Evolutionary conservation across 2,888 invertebrate species (phyloP), one percentile per base, ranked within the genome.

Genomic region (Macrophya annulata): DNA sequence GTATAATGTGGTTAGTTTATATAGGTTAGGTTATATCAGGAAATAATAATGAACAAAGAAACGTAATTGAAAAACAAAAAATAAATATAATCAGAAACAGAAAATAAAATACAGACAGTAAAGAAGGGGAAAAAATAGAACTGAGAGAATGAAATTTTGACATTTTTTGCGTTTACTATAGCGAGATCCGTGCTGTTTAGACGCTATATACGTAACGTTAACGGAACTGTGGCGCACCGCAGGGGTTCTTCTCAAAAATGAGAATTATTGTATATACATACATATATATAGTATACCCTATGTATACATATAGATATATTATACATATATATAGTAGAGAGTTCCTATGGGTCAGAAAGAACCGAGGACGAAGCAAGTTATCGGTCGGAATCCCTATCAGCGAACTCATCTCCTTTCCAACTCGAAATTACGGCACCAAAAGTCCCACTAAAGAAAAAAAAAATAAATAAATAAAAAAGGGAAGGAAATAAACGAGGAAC

Each of bases 91-190:
- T n/a, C n/a, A n/a, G n/a, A 15, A 48, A 76, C n/a, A 25, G 10
- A 76, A 76, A 21, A n/a, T 15, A 48, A 76, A 76, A 76, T n/a
- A n/a, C n/a, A n/a, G n/a, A 48, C 4, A 43, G n/a, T n/a, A 25
- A 25, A 48, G 21, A 48, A 45, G n/a, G 21, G 45, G 45, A 9
- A 12, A 8, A 45, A 10, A 76, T 12, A 43, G 45, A 31, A 37
- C 79, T 9, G 31, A 10, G 15, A 0, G 25, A 43, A 68, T 2
- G 62, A 45, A 10, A 77, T 15, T 71, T 59, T 72, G 79, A 87
- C 88, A 89, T 90, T 91, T 91, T 91, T 89, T 88, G 89, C 88
- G 89, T 88, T 88, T 87, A 86, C 88, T 87, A 88, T n/a, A 15
- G 25, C 10, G 65, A n/a, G 21, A 43, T 40, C 48, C 59, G 43